Evolutionary conservation across 1,140 invertebrate species (phyloP), one percentile per base, ranked within the genome.

Genomic region (Drosophila nigromelanica): DNA sequence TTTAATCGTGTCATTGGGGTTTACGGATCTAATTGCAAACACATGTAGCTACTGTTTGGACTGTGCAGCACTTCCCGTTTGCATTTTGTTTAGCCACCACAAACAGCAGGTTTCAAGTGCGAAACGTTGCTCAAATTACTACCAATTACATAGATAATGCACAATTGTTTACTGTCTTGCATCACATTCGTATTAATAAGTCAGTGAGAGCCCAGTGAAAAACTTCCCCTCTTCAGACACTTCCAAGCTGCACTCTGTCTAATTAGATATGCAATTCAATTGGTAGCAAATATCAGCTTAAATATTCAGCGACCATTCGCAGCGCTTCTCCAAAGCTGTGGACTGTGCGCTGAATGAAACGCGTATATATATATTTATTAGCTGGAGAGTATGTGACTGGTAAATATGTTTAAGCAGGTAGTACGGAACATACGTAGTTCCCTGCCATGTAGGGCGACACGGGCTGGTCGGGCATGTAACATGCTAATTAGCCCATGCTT

Each of bases 181-280:
- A 87, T 87, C 83, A 89, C 62, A 77, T 77, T 59, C 24, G 43
- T 87, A 81, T 81, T 76, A 87, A 87, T 87, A 87, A 78, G 66
- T 64, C 33, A 35, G 50, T 55, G 14, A 66, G 42, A 24, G 43
- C 33, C 14, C 7, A 10, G 2, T 58, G 2, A 6, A 5, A 27
- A 27, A 27, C 6, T 21, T 40, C 43, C 47, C 45, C 21, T 42
- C 15, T 43, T 37, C 42, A 11, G 4, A 8, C 18, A 4, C 11
- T 8, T 10, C n/a, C 48, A n/a, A n/a, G 4, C n/a, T 54, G 40
- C 75, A 72, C 62, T 62, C 59, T 62, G 52, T 61, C 82, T 89
- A 89, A 89, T 89, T 89, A 83, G 83, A 89, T 89, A 83, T 83
- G 79, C 73, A 89, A 89, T 87, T 73, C 56, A 67, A 59, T 77